Evolutionary conservation across 2,113 vertebrate genomes (phyloP).

Genomic region (human): DNA sequence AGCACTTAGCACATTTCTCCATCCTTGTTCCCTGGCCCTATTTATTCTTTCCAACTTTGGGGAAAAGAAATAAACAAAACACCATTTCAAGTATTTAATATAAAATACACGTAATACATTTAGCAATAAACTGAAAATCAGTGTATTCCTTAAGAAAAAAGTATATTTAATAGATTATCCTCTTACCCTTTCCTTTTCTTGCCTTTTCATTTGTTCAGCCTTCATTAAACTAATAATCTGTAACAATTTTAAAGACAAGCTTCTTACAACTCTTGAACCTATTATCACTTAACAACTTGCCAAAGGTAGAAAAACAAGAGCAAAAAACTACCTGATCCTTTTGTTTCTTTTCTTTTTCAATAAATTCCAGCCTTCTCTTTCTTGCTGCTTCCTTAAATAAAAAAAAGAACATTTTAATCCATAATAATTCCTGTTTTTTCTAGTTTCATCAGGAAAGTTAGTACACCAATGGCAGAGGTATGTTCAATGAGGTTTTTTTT

Average conservation of each 20-base stretch:
- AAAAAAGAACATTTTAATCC: slow-evolving; percentile 70
- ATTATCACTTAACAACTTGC: background rate
- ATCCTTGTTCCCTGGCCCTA: slow-evolving; percentile 97
- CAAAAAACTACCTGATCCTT: slow-evolving; percentile 91
- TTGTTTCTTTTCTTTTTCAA: slow-evolving; percentile 92
- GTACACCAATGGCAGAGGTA: slow-evolving; percentile 11
- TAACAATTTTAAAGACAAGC: slow-evolving; percentile 72
- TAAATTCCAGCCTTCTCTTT: slow-evolving; percentile 90
- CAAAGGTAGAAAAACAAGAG: slow-evolving; percentile 44
- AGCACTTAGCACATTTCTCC: slow-evolving; percentile 94
- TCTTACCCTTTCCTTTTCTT: slow-evolving; percentile 94
- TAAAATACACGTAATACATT: slow-evolving; percentile 48
- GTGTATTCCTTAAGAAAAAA: background rate
- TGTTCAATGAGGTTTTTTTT: background rate
- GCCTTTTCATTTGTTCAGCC: slow-evolving; percentile 92
- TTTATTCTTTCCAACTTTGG: slow-evolving; percentile 95
- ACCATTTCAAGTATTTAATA: slow-evolving; percentile 76
- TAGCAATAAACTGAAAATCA: slow-evolving; percentile 48
- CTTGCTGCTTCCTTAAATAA: slow-evolving; percentile 89
- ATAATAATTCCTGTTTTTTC: slow-evolving; percentile 42
- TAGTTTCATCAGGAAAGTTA: slow-evolving; percentile 55
- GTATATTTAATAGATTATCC: background rate
- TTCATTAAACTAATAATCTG: slow-evolving; percentile 92
- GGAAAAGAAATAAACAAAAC: slow-evolving; percentile 79
- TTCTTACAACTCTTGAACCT: slow-evolving; percentile 59